Evolutionary conservation across 1,140 invertebrate genomes (phyloP), one percentile per base, ranked within the genome.

Genomic region (Hycleus phaleratus): DNA sequence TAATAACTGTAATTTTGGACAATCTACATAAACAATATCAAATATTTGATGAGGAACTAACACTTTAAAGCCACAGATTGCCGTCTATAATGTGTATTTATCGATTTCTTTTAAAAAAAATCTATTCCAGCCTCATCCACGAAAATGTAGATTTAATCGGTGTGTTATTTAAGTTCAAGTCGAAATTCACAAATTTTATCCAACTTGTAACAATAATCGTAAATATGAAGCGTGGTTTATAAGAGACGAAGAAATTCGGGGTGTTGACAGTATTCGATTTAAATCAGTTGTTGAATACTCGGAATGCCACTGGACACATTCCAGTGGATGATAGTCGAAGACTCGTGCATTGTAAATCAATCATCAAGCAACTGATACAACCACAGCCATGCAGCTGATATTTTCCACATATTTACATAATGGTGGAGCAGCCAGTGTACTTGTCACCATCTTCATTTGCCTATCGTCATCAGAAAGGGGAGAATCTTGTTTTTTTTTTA

Each of bases 231-330:
- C 39, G 54, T 18, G 18, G 18, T 32, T 32, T 32, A 32, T 32
- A 32, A 32, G 32, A 32, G 32, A 32, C 4, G 7, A 32, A 32
- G 49, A 49, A 61, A 61, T 61, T 61, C 59, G 59, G 32, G 32
- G 55, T 53, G 59, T 58, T 61, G 59, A 61, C 59, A 61, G 55
- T 45, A 38, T 43, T 46, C 18, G 59, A 61, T 61, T 57, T 24
- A 39, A 51, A 61, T 61, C 59, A 48, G 12, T 53, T 25, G 51
- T 53, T 46, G 47, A 61, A 61, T 61, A 61, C 59, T 57, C 39
- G 49, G 59, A 57, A 61, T 61, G 59, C 59, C 59, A 61, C 59
- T 55, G 55, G 45, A 61, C 59, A 61, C 59, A 61, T 61, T 57
- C 59, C 43, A 43, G 18, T 18, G 32, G 4, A 32, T 44, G 51